Base-by-base conservation (phyloP, 2,113 vertebrate genomes). In the Salvelinus namaycush region DNA sequence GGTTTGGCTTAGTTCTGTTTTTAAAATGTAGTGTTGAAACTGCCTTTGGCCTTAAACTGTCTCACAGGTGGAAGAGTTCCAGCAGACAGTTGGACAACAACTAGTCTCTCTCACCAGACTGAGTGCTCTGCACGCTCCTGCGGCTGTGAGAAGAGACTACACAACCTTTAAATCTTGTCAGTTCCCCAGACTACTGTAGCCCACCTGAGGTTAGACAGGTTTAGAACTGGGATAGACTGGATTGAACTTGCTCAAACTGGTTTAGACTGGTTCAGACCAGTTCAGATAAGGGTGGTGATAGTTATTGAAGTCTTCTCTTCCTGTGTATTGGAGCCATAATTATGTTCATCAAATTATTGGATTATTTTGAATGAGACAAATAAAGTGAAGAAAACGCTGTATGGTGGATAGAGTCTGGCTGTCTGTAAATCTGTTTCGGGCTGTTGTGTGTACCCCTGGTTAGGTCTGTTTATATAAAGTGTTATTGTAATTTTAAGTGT, bases 11-110 rank as follows among this genome's bases (percentile, higher is more conserved):
- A 48, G 51, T 18, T 54, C 44, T 70, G 69, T 71, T 39, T 51
- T 73, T 81, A 79, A 76, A 12, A 68, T 49, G 68, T 85, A 73
- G 76, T 66, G 82, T 81, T 79, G 16, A 18, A 44, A 44, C 79
- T 79, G 83, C 81, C 86, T 83, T 81, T 80, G 87, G 88, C 89
- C 89, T 91, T 90, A 89, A 90, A 88, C 76, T 82, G 84, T 82
- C 87, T 83, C 54, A 75, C 73, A 84, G 75, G 79, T 73, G 77
- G 71, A 76, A 78, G 73, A 90, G 73, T 71, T 75, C 78, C 7
- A 44, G 9, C 39, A 54, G 26, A 44, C 20, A 22, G 68, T 71
- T 29, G 75, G 44, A 4, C 16, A 68, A 39, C 7, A 4, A 16
- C 18, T 68, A 68, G 16, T 68, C 27, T 68, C 59, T 8, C 59